A percentile compares a stretch with the other conserved stretches of the same genome.
Evolutionary conservation across 2,888 invertebrate genomes (phyloP).

Genomic region (Linnaemya vulpina): DNA sequence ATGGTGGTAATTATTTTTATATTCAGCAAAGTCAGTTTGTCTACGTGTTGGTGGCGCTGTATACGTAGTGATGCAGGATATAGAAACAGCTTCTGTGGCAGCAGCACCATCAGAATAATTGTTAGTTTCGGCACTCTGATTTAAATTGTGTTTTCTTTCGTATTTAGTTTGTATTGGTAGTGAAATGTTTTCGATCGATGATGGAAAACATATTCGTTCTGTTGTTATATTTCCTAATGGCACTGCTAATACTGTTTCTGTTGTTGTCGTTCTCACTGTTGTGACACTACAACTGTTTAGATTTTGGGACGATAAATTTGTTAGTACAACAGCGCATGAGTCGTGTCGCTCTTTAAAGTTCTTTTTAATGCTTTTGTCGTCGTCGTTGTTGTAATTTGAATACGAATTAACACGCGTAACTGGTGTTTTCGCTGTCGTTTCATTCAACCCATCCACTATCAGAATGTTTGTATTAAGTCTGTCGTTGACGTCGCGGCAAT

Average conservation of each 20-base stretch:
- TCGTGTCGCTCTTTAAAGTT: conserved; percentile 54
- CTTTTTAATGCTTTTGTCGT: conserved; percentile 34
- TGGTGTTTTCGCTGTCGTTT: conserved; percentile 64
- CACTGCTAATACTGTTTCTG: conserved; percentile 18
- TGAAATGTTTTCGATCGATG: conserved; percentile 75
- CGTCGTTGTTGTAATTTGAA: conserved; percentile 36
- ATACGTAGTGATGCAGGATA: conserved; percentile 21
- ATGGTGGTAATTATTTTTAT: conserved; percentile 43
- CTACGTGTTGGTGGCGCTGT: conserved; percentile 16
- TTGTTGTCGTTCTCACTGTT: conserved; percentile 32
- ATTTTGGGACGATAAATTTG: conserved; percentile 56
- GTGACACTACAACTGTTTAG: conserved; percentile 44
- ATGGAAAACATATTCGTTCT: conserved; percentile 34
- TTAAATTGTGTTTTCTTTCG: conserved; percentile 31
- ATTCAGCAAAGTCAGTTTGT: conserved; percentile 45
- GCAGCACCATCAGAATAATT: conserved; percentile 44
- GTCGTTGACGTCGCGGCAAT: conserved; percentile 16
- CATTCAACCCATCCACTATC: conserved; percentile 60
- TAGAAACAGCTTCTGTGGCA: conserved; percentile 56
- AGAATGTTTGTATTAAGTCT: conserved; percentile 35
- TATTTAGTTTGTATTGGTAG: conserved; percentile 73
- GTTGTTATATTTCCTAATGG: conserved; percentile 26
- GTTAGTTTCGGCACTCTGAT: conserved; percentile 39
- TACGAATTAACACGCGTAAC: conserved; percentile 65
- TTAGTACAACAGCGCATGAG: conserved; percentile 66